Percentiles rank a stretch among this genome's conserved stretches.
These are phyloP conservation scores for Crypturellus tataupa DNA, from an alignment of 2,797 vertebrate genomes.

Conservation along the genomic window DNA sequence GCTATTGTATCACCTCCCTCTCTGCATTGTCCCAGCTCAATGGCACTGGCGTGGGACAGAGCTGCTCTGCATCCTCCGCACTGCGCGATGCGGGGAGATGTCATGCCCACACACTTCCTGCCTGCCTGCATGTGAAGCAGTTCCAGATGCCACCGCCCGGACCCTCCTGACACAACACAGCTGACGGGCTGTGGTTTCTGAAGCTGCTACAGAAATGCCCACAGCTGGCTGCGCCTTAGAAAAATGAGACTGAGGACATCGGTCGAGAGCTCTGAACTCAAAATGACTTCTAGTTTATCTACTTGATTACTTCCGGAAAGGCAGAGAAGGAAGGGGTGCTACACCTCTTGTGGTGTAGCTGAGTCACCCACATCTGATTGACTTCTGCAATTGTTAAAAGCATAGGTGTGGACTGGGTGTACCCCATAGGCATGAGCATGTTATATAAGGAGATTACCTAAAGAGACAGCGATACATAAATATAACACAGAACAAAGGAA, in stretches of 20 bases:
- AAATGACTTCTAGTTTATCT: background rate
- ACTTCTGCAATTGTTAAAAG: background rate
- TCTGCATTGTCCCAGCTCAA: background rate
- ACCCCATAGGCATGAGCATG: background rate
- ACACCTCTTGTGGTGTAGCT: background rate
- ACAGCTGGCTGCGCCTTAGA: background rate
- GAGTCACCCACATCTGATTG: conserved; percentile 40
- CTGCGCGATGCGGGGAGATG: background rate
- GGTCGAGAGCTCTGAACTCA: conserved; percentile 15
- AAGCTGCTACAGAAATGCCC: conserved; percentile 16
- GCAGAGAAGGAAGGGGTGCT: conserved; percentile 34
- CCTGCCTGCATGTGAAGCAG: conserved; percentile 11
- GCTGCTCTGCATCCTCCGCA: background rate
- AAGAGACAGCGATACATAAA: background rate
- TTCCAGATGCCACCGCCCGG: conserved; percentile 36
- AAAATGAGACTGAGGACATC: conserved; percentile 3
- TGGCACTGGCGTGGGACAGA: background rate
- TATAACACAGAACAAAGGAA: background rate
- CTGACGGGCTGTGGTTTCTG: conserved; percentile 52
- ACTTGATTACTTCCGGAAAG: conserved; percentile 34
- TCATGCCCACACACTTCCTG: conserved; percentile 53
- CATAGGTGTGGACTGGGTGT: conserved; percentile 45
- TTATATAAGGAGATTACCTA: conserved; percentile 22
- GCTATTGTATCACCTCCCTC: conserved; percentile 4
- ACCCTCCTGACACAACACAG: conserved; percentile 45